Evolutionary conservation across 2,113 vertebrate species (phyloP), one percentile per base, ranked within the genome.

Genomic region (Halichoeres trimaculatus): DNA sequence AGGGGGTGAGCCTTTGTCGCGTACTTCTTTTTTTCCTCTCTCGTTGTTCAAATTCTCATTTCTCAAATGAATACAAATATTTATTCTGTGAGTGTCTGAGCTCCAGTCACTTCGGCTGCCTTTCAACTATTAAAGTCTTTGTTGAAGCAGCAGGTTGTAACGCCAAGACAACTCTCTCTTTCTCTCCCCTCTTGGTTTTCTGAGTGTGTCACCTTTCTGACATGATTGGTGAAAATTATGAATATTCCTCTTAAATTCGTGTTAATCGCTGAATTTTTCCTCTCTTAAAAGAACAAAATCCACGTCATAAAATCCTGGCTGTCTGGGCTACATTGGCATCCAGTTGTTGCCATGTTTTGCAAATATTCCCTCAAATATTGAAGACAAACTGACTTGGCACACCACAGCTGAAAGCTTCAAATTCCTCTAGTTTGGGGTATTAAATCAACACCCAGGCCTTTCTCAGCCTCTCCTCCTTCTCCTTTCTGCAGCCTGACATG

Each of bases 51-150:
- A 90, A 91, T 93, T 83, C 89, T 89, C 84, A 91, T 91, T 93
- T 94, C 90, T 95, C 92, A 94, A 93, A 95, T 95, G 95, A 97
- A 95, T 96, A 93, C 94, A 96, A 97, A 98, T 95, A 96, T 95
- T 96, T 93, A 94, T 95, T 96, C 95, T 94, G 94, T 84, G 92
- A 93, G 92, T 94, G 90, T 94, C 92, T 94, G 91, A 84, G 92
- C 94, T 93, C 83, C 93, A 94, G 95, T 96, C 95, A 95, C 93
- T 93, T 93, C 90, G 93, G 93, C 93, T 93, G 93, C 94, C 94
- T 96, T 95, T 93, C 94, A 94, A 89, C 92, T 91, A 90, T 95
- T 95, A 92, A 94, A 94, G 94, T 96, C 95, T 94, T 94, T 95
- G 94, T 93, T 89, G 90, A 89, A 94, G 94, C 95, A 96, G 96